Percentiles rank a stretch among this genome's conserved stretches.
phyloP scores from a whole-genome alignment of 2,113 vertebrate species.

The Tichodroma muraria region DNA sequence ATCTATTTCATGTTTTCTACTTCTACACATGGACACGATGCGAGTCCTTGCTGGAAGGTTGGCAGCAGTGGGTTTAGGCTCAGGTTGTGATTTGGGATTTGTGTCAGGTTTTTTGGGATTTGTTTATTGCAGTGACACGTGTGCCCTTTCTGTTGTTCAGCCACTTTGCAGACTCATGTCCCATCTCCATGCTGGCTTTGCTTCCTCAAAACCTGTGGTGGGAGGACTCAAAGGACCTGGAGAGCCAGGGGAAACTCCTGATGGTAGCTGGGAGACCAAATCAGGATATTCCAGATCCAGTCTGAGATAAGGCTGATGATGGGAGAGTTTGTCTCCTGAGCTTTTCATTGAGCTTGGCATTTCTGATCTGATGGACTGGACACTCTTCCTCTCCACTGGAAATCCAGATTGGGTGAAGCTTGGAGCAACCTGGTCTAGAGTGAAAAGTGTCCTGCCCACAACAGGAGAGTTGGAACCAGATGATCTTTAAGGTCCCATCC shows the following conservation, averaged over 20 bases:
- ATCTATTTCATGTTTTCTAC: background rate
- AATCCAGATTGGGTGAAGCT: background rate
- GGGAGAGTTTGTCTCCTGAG: background rate
- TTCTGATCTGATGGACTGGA: background rate
- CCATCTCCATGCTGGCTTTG: background rate
- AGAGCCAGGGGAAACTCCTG: background rate
- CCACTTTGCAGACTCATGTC: background rate
- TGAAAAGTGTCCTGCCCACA: background rate
- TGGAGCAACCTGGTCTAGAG: background rate
- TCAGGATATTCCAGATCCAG: background rate
- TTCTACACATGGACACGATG: background rate
- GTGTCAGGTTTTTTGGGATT: background rate
- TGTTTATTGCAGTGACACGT: accelerated
- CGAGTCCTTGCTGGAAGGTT: background rate
- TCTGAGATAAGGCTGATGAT: background rate
- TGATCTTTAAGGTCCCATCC: background rate
- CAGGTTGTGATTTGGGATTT: background rate
- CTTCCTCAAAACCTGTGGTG: background rate
- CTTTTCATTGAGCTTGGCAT: background rate
- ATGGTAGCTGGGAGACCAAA: background rate
- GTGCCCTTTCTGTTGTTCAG: background rate
- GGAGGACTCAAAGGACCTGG: background rate
- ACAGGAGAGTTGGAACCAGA: background rate
- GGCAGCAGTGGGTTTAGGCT: background rate
- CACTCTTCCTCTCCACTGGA: background rate